Percentiles rank a stretch among this genome's conserved stretches.
Evolutionary conservation across 2,797 vertebrate genomes (phyloP).

Genomic region (Girardinus metallicus): DNA sequence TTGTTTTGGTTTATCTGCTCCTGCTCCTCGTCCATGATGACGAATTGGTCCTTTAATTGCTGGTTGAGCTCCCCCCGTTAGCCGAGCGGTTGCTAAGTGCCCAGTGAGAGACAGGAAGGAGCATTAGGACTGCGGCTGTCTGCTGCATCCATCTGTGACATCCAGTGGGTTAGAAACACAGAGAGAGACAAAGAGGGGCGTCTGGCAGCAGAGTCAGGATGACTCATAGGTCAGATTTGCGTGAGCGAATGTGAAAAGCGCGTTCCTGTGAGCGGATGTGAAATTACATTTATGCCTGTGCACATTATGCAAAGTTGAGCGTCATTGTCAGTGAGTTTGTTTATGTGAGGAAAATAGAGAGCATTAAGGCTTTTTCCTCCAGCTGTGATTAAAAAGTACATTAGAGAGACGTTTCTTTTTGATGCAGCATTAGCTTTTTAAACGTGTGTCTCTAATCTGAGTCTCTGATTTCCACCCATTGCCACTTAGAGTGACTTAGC

Average conservation of each 20-base stretch:
- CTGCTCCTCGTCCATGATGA: conserved; percentile 25
- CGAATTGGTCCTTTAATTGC: conserved; percentile 60
- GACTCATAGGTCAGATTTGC: conserved; percentile 77
- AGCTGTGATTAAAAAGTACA: conserved; percentile 29
- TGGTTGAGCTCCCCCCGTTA: conserved; percentile 41
- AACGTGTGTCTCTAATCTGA: neutral
- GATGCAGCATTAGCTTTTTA: conserved; percentile 25
- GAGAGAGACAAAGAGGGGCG: conserved; percentile 12
- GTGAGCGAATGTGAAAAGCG: conserved; percentile 35
- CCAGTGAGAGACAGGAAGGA: conserved; percentile 71
- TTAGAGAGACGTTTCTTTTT: conserved; percentile 18
- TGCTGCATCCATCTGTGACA: conserved; percentile 67
- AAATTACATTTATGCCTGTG: conserved; percentile 30
- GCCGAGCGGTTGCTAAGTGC: conserved; percentile 72
- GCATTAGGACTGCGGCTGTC: conserved; percentile 66
- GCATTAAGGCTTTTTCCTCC: conserved; percentile 10
- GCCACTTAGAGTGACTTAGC: neutral
- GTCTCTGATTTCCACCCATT: neutral
- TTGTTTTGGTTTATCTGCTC: conserved; percentile 21
- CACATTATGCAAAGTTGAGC: conserved; percentile 38
- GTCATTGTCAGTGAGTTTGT: conserved; percentile 33
- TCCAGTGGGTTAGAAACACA: conserved; percentile 40
- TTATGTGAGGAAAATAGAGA: neutral
- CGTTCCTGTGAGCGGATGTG: conserved; percentile 13
- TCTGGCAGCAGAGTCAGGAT: conserved; percentile 58